phyloP scores from a whole-genome alignment of 1,140 invertebrate genomes.

The Leptestheria dahalacensis region DNA sequence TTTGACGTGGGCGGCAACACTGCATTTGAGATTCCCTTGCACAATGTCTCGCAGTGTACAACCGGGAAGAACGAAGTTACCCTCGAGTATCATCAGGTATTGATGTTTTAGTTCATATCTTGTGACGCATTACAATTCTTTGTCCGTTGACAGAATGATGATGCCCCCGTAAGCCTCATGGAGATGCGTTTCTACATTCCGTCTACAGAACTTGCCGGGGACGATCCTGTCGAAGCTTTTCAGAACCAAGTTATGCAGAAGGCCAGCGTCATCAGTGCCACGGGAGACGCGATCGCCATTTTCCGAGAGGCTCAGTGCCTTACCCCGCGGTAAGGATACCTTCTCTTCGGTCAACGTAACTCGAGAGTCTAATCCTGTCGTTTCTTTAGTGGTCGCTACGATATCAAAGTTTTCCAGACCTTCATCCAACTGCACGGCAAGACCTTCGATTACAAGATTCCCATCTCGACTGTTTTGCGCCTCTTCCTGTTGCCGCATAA shows the following conservation, averaged over 20 bases:
- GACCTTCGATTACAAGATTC: conserved; percentile 99
- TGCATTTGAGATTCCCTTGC: conserved; percentile 91
- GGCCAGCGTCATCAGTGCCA: conserved; percentile 92
- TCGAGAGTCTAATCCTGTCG: neutral
- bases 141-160: conserved; percentile 59
- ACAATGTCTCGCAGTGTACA: conserved; percentile 88
- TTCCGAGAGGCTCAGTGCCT: conserved; percentile 95
- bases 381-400: conserved; percentile 84
- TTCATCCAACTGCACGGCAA: conserved; percentile 99
- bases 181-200: conserved; percentile 98
- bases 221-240: conserved; percentile 89
- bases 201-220: conserved; percentile 59
- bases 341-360: neutral
- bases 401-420: conserved; percentile 94
- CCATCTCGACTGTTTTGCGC: conserved; percentile 84
- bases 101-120: neutral
- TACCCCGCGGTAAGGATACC: conserved; percentile 84
- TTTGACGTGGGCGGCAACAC: conserved; percentile 81
- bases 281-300: conserved; percentile 92
- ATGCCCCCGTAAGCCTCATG: conserved; percentile 87
- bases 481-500: conserved; percentile 93
- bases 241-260: conserved; percentile 85
- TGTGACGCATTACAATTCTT: neutral
- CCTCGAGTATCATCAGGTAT: conserved; percentile 87
- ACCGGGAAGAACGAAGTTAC: conserved; percentile 99